phyloP scores from a whole-genome alignment of 1,140 invertebrate genomes.

The Liolophura sinensis region DNA sequence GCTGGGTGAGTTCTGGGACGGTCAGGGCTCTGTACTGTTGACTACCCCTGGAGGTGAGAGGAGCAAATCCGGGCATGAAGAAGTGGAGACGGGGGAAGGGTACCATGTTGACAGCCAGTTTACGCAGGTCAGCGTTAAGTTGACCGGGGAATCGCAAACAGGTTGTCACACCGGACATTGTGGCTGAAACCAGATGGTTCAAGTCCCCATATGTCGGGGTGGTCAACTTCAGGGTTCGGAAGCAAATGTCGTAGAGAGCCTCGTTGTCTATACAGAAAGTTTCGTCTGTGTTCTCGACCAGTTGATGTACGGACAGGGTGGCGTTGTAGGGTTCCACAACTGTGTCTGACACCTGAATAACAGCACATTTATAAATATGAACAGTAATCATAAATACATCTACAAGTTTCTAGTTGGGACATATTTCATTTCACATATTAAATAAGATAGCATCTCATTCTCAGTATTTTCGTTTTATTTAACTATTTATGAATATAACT shows the following conservation, averaged over 20 bases:
- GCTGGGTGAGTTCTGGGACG: constrained; percentile 66
- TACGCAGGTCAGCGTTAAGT: constrained; percentile 68
- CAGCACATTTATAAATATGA: too few species aligned
- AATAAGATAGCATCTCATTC: too few species aligned
- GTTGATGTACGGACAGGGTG: constrained; percentile 56
- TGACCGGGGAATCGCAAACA: constrained; percentile 65
- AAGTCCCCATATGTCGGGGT: constrained; percentile 69
- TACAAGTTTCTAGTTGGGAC: too few species aligned
- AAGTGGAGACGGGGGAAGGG: constrained; percentile 76
- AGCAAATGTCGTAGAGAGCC: constrained; percentile 82
- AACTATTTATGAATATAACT: too few species aligned
- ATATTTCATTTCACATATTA: too few species aligned
- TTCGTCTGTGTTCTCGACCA: constrained; percentile 58
- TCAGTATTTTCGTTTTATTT: too few species aligned
- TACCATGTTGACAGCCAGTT: constrained; percentile 81
- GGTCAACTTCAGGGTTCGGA: constrained; percentile 73
- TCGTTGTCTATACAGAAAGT: constrained; percentile 79
- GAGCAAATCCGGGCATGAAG: constrained; percentile 81
- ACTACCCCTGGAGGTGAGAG: constrained; percentile 65
- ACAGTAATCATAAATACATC: too few species aligned
- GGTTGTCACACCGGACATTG: constrained; percentile 78
- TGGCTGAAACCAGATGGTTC: constrained; percentile 66
- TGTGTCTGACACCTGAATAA: constrained; percentile 50
- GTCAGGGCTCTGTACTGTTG: constrained; percentile 64
- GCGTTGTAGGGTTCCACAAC: constrained; percentile 61